Conservation (phyloP, 2,113 vertebrate genomes). For the Reinhardtius hippoglossoides region DNA sequence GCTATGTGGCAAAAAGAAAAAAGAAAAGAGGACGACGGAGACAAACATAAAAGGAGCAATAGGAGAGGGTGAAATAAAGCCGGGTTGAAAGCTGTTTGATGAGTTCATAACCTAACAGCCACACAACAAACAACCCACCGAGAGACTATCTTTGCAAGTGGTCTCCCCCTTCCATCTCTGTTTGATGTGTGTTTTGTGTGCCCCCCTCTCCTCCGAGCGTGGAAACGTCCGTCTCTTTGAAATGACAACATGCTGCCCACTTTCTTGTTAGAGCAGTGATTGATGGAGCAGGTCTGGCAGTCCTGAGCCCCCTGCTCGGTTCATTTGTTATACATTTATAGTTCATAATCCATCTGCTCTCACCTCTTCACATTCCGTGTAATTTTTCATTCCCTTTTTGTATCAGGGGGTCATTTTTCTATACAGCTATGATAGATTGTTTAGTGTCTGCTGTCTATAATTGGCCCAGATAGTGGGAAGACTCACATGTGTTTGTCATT, state of each 20-base stretch:
- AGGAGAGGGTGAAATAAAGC: conserved; percentile 9
- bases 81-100: background rate
- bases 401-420: conserved; percentile 60
- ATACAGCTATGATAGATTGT: conserved; percentile 56
- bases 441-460: conserved; percentile 55
- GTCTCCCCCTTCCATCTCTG: background rate
- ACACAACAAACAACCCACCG: conserved; percentile 14
- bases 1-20: background rate
- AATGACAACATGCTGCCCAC: conserved; percentile 34
- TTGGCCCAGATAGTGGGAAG: conserved; percentile 68
- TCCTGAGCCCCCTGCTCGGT: conserved; percentile 64
- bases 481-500: conserved; percentile 73
- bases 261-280: conserved; percentile 72
- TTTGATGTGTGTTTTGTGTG: conserved; percentile 7
- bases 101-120: conserved; percentile 20
- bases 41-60: background rate
- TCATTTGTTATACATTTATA: conserved; percentile 77
- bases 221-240: conserved; percentile 24
- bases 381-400: conserved; percentile 69
- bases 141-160: background rate
- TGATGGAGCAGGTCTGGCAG: conserved; percentile 68
- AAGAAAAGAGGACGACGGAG: background rate
- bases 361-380: conserved; percentile 56
- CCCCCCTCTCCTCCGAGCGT: background rate
- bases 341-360: conserved; percentile 79